These are phyloP conservation scores for Drosophila nigritarsus DNA, from an alignment of 2,888 invertebrate genomes.

Conservation along the genomic window DNA sequence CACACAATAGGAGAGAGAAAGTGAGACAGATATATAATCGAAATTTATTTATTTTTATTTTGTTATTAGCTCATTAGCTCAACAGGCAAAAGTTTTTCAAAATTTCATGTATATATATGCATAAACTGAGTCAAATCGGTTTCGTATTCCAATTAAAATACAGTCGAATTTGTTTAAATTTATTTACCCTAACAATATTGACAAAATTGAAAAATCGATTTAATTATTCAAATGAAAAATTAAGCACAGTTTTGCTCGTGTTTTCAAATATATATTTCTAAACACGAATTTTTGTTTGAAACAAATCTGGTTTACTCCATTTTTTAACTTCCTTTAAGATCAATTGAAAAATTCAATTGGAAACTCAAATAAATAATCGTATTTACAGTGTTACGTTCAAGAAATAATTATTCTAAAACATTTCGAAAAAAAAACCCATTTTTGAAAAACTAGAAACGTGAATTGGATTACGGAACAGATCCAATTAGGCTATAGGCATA, in stretches of 20 bases:
- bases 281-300: neutral
- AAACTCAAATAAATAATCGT: neutral
- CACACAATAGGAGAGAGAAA: constrained; percentile 13
- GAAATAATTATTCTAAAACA: neutral
- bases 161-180: neutral
- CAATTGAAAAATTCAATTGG: neutral
- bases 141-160: neutral
- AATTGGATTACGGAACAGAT: neutral
- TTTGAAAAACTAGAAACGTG: neutral
- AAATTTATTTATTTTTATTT: neutral
- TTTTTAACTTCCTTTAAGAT: neutral
- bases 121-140: neutral
- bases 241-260: neutral
- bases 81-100: neutral
- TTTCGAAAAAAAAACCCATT: neutral
- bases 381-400: no score
- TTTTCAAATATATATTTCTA: neutral
- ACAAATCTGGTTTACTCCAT: neutral
- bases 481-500: neutral
- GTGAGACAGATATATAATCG: constrained; percentile 1
- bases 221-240: neutral
- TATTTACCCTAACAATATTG: neutral
- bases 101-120: neutral
- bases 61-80: neutral
- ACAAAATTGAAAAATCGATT: neutral